Percentiles rank a stretch among this genome's conserved stretches.
These are phyloP conservation scores for Epinotia bilunana DNA, from an alignment of 2,888 invertebrate genomes.

Conservation along the genomic window DNA sequence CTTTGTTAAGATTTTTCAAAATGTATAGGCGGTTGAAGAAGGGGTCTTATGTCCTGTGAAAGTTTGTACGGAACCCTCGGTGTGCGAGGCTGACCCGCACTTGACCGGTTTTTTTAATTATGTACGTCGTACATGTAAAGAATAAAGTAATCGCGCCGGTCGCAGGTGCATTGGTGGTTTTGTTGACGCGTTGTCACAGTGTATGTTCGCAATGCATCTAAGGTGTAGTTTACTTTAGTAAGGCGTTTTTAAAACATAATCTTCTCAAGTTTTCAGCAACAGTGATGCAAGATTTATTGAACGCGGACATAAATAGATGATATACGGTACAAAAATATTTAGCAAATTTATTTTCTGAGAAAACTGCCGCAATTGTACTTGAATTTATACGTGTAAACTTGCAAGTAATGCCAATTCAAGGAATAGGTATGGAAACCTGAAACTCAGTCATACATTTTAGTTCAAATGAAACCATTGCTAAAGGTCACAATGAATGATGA, in stretches of 20 bases:
- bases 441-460: neutral
- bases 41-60: no score
- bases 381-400: neutral
- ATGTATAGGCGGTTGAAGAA: no score
- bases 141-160: constrained; percentile 23
- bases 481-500: neutral
- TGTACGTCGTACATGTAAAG: constrained; percentile 33
- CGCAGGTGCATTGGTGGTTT: constrained; percentile 12
- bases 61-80: no score
- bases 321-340: no score
- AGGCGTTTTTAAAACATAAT: no score
- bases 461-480: neutral
- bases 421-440: neutral
- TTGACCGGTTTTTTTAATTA: no score
- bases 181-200: neutral
- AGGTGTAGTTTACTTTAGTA: no score
- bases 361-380: neutral
- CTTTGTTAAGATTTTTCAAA: no score
- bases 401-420: neutral
- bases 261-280: neutral
- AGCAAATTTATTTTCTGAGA: no score
- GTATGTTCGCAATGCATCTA: neutral
- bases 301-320: no score
- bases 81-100: no score
- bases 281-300: neutral